Evolutionary conservation across 2,888 invertebrate species (phyloP).

Genomic region (Orthonevra nobilis): DNA sequence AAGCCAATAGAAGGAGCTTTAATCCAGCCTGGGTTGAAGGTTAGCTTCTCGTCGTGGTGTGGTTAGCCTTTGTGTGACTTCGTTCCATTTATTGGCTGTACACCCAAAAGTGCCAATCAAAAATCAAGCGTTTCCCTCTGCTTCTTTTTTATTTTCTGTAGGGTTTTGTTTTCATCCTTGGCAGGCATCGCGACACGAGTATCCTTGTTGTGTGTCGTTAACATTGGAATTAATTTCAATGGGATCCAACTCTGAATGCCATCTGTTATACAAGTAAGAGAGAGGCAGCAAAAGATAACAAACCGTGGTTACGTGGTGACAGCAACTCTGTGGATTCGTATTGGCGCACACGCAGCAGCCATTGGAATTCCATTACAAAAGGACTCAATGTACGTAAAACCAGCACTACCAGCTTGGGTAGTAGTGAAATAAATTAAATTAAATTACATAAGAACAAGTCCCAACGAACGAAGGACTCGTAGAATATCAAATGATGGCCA

Average conservation of each 20-base stretch:
- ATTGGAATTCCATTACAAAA: slow-evolving; percentile 58
- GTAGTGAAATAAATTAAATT: slow-evolving; percentile 46
- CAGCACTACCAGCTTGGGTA: neutral
- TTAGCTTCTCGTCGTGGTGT: neutral
- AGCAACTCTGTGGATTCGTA: no score
- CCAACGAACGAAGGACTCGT: slow-evolving; percentile 7
- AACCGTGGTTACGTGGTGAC: neutral
- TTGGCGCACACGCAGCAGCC: slow-evolving; percentile 21
- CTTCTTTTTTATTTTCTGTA: neutral
- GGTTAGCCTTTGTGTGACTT: slow-evolving; percentile 18
- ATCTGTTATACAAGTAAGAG: slow-evolving; percentile 38
- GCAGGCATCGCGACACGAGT: neutral
- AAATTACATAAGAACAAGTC: slow-evolving; percentile 1
- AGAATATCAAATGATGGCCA: slow-evolving; percentile 6
- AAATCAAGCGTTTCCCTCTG: slow-evolving; percentile 13
- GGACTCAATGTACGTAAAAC: no score
- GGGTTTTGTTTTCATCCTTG: neutral
- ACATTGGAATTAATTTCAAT: slow-evolving; percentile 30
- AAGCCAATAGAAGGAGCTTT: no score
- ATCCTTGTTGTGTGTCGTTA: neutral
- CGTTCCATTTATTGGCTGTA: no score
- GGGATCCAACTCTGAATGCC: slow-evolving; percentile 35
- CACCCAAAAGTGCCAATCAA: slow-evolving; percentile 31
- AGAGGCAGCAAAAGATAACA: slow-evolving; percentile 26
- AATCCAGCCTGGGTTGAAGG: no score